Conservation (phyloP, 2,113 vertebrate species). For the Tragelaphus buxtoni region DNA sequence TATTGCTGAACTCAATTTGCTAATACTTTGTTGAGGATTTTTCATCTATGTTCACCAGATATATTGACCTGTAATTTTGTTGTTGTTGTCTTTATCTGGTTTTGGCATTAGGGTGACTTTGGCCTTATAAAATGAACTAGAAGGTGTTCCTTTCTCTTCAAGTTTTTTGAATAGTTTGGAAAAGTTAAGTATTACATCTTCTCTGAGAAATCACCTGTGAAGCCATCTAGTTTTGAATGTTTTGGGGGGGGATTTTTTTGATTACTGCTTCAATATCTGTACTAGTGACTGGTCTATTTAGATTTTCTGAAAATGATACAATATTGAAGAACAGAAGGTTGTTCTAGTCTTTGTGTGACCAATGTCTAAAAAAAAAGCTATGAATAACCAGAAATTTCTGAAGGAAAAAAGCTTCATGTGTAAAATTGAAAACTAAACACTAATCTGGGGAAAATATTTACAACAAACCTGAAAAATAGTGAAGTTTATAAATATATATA, state of each 20-base stretch:
- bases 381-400: background rate
- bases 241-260: background rate
- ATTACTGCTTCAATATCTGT: background rate
- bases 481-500: background rate
- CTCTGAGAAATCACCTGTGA: background rate
- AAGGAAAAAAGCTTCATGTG: background rate
- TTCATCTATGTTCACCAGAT: background rate
- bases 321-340: background rate
- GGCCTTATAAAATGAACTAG: background rate
- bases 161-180: background rate
- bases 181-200: background rate
- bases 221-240: background rate
- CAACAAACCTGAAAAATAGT: background rate
- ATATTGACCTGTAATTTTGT: background rate
- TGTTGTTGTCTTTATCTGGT: background rate
- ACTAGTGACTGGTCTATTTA: background rate
- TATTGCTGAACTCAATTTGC: background rate
- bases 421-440: background rate
- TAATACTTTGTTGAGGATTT: background rate
- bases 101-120: background rate
- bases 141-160: background rate
- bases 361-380: background rate
- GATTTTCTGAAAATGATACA: background rate
- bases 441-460: background rate
- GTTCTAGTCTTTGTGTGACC: background rate